Evolutionary conservation across 2,888 invertebrate genomes (phyloP).

Genomic region (Lasioglossum lativentre): DNA sequence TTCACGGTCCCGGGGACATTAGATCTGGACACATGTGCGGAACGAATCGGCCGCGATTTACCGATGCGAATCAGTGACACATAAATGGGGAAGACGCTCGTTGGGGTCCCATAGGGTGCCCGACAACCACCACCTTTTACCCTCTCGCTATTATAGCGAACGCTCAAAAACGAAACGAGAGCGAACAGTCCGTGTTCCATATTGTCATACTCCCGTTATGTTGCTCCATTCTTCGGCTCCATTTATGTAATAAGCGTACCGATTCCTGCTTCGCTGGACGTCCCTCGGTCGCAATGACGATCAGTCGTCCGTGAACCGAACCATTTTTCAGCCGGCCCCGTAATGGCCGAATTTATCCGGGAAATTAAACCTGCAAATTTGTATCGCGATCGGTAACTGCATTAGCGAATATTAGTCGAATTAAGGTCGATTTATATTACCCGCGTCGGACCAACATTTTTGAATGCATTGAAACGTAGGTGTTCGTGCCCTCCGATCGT

Average conservation of each 20-base stretch:
- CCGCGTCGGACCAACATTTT: too few relatives aligned
- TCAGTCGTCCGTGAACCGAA: slow-evolving; percentile 13
- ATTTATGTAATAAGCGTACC: slow-evolving; percentile 4
- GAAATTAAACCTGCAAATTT: slow-evolving; percentile 26
- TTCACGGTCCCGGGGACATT: slow-evolving; percentile 70
- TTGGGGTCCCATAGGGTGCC: slow-evolving; percentile 40
- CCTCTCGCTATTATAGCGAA: not conserved
- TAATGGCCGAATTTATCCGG: slow-evolving; percentile 24
- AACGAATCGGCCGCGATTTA: slow-evolving; percentile 75
- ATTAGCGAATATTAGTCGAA: too few relatives aligned
- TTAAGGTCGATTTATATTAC: too few relatives aligned
- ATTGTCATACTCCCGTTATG: not conserved
- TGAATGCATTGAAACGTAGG: too few relatives aligned
- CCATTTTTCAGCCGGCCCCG: not conserved
- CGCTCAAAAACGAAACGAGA: not conserved
- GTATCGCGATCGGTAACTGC: not conserved
- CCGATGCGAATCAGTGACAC: slow-evolving; percentile 72
- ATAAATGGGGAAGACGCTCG: slow-evolving; percentile 63
- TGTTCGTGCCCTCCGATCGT: too few relatives aligned
- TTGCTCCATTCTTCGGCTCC: slow-evolving; percentile 20
- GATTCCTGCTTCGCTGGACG: not conserved
- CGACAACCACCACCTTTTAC: not conserved
- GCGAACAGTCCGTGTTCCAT: slow-evolving; percentile 9
- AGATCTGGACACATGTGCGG: slow-evolving; percentile 78
- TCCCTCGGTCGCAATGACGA: not conserved